Evolutionary conservation across 2,888 invertebrate species (phyloP), one percentile per base, ranked within the genome.

Genomic region (Chymomyza caudatula): DNA sequence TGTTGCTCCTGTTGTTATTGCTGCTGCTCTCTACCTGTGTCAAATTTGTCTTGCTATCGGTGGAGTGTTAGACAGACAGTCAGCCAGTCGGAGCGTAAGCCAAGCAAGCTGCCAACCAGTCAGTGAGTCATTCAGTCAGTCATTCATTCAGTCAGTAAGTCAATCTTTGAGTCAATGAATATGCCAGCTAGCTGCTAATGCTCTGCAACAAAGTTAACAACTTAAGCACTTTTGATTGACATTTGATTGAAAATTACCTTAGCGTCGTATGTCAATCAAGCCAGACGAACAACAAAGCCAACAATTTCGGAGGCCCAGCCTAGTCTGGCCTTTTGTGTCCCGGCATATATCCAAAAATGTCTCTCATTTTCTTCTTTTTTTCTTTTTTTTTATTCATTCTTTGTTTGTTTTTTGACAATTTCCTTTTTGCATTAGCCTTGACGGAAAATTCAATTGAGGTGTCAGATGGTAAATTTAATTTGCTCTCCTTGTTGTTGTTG

Each of bases 201-300:
- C 19, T 47, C 19, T 47, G 47, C 29, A 59, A 56, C 61, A 63
- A 66, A 64, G 76, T n/a, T 63, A 79, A 71, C 81, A 71, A 78
- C 67, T 75, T 80, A 85, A 82, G 83, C 77, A 71, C 71, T 74
- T 59, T 80, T 82, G 85, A 82, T 82, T 82, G 84, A 78, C 84
- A 75, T 83, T 83, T 78, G 80, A 85, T 85, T 83, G 83, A 85
- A 71, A 85, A 82, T 85, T 82, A 85, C 78, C 85, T 76, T 68
- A 76, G 81, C 83, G 79, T 81, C 29, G 78, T 80, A 85, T 84
- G 79, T 78, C 79, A 80, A 80, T 84, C 85, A 84, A 74, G 73
- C 42, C 73, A 76, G 76, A 61, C 77, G 66, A 66, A 75, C 60
- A 73, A 76, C 61, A 79, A 79, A 79, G 80, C 76, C 81, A 37